Conservation (phyloP, 2,888 invertebrate genomes). For the Callyntrura sp. region DNA sequence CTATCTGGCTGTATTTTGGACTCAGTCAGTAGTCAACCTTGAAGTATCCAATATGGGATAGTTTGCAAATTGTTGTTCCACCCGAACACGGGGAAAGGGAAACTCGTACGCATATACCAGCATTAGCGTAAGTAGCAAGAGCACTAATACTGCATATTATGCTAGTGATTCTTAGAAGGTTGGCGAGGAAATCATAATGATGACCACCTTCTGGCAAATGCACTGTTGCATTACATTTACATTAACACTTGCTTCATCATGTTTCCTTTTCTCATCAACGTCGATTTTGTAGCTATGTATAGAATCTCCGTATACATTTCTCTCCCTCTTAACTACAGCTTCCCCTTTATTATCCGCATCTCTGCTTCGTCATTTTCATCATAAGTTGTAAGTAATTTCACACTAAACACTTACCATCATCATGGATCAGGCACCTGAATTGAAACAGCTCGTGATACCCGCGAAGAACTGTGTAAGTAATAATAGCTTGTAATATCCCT, state of each 20-base stretch:
- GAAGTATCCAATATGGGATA: no score
- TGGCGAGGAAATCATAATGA: not conserved
- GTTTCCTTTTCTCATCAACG: conserved; percentile 63
- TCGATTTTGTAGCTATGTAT: no score
- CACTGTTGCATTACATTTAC: conserved; percentile 49
- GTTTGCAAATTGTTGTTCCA: no score
- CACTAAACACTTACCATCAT: not conserved
- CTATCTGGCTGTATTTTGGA: no score
- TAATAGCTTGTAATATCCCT: not conserved
- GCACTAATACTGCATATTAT: not conserved
- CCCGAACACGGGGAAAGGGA: no score
- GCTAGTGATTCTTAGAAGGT: not conserved
- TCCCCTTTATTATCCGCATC: conserved; percentile 54
- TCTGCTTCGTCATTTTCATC: conserved; percentile 44
- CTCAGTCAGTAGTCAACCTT: no score
- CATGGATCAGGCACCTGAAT: conserved; percentile 12
- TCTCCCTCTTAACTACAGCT: not conserved
- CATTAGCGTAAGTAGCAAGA: not conserved
- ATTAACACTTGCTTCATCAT: conserved; percentile 31
- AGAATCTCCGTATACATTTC: conserved; percentile 34
- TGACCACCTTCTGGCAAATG: not conserved
- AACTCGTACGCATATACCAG: no score
- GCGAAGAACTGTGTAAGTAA: not conserved
- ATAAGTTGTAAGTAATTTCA: not conserved
- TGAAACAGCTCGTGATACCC: not conserved